Evolutionary conservation across 2,888 invertebrate genomes (phyloP), one percentile per base, ranked within the genome.

Genomic region (Mantis religiosa): DNA sequence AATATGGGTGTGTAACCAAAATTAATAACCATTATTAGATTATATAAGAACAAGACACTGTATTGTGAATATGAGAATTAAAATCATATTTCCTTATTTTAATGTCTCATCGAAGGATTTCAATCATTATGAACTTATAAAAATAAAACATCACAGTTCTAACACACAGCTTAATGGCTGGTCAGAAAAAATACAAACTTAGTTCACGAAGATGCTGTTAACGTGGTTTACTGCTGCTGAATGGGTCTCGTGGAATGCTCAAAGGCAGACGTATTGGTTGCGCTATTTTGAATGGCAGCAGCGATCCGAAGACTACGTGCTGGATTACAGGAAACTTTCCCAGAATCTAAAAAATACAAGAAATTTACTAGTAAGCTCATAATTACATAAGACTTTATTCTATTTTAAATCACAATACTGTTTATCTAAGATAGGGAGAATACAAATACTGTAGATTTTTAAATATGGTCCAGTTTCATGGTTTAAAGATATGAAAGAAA

Each of bases 301-400:
- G 93, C 0, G 97, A 97, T 25, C 99, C 99, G 94, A 99, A 99
- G 87, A 97, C 93, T 84, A 98, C 96, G 93, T 99, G 99, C 92
- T 99, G 99, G 85, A 99, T 96, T 0, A 99, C 97, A 6, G 99
- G 99, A 93, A 98, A 99, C 93, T 99, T 99, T 0, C 96, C 95
- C 89, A 99, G 94, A 25, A 97, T 96, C 96, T 96, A 91, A 91
- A 94, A 93, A 84, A 91, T 91, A 91, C 91, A 83, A 83, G 15
- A 15, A 28, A 28, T 20, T 8, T 9, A 83, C 4, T 2, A 2
- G 54, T 20, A 71, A 71, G 25, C 6, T 71, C 54, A 71, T 2
- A 71, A 71, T 71, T 20, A 71, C 20, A 25, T 20, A 6, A 3
- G 6, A 1, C 3, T 20, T 0, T 71, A 20, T 71, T 41, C 25